These are phyloP conservation scores for Lycia hirtaria DNA, from an alignment of 2,888 invertebrate genomes.

Conservation along the genomic window DNA sequence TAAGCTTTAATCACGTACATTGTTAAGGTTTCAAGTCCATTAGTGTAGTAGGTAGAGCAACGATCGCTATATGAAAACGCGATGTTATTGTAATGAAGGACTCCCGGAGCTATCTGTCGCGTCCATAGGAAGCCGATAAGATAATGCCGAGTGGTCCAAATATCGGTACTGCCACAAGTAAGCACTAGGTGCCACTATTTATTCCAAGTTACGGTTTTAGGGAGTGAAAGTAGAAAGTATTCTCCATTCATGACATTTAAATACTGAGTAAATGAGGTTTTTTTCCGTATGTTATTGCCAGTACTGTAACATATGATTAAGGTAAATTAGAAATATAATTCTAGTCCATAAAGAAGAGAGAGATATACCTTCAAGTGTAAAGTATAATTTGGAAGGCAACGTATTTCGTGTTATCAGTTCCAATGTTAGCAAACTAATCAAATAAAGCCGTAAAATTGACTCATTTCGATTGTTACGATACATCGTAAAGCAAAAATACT, in stretches of 20 bases:
- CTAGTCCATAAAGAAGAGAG: slow-evolving; percentile 33
- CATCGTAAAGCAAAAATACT: slow-evolving; percentile 34
- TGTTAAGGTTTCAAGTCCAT: slow-evolving; percentile 64
- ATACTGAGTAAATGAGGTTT: slow-evolving; percentile 55
- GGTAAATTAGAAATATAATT: slow-evolving; percentile 24
- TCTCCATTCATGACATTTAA: slow-evolving; percentile 51
- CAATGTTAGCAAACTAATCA: slow-evolving; percentile 39
- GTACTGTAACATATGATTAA: slow-evolving; percentile 19
- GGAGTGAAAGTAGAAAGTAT: slow-evolving; percentile 71
- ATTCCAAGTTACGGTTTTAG: slow-evolving; percentile 55
- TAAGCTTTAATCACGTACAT: slow-evolving; percentile 64
- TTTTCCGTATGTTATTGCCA: slow-evolving; percentile 22
- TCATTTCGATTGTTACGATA: slow-evolving; percentile 49
- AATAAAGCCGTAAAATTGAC: slow-evolving; percentile 43
- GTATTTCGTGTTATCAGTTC: slow-evolving; percentile 30
- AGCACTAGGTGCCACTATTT: slow-evolving; percentile 57
- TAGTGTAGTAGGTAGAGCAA: slow-evolving; percentile 46
- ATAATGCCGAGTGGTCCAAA: slow-evolving; percentile 36
- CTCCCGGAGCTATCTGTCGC: slow-evolving; percentile 35
- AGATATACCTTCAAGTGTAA: slow-evolving; percentile 16
- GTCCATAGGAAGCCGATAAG: slow-evolving; percentile 62
- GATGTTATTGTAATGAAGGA: slow-evolving; percentile 45
- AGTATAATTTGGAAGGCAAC: slow-evolving; percentile 18
- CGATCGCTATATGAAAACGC: slow-evolving; percentile 32
- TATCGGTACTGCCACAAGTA: slow-evolving; percentile 39